These are phyloP conservation scores for Sebastes cheni DNA, from an alignment of 2,797 vertebrate species.

Conservation along the genomic window DNA sequence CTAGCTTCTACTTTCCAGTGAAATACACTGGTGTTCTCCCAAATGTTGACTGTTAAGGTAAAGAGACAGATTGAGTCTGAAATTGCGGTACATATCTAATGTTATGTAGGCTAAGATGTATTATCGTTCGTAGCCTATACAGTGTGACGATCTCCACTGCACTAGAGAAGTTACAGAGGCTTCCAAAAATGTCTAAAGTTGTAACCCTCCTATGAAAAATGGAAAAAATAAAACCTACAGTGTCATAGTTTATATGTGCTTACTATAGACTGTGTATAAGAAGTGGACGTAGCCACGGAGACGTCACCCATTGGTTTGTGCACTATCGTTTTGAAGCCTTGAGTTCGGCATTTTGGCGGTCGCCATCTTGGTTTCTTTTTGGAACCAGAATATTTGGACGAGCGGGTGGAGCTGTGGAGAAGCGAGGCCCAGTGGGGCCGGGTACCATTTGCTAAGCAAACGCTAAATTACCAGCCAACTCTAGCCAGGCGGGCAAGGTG, in stretches of 20 bases:
- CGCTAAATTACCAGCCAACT: not conserved
- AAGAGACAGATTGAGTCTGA: not conserved
- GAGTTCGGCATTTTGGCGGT: too few species aligned
- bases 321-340: not conserved
- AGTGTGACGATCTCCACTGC: not conserved
- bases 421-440: too few species aligned
- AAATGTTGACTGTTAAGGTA: not conserved
- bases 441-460: too few species aligned
- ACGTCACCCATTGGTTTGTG: not conserved
- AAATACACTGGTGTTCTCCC: not conserved
- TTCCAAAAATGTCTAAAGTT: not conserved
- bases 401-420: too few species aligned
- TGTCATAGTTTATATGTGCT: not conserved
- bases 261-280: not conserved
- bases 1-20: not conserved
- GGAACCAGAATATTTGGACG: too few species aligned
- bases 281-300: not conserved
- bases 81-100: too few species aligned
- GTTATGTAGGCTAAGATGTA: not conserved
- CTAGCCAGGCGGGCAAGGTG: not conserved
- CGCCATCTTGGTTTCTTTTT: too few species aligned
- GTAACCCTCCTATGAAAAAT: not conserved
- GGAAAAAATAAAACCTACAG: not conserved
- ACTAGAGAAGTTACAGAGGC: not conserved
- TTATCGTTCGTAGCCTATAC: not conserved